phyloP scores from a whole-genome alignment of 2,113 vertebrate species.

The Pseudorhombus dupliciocellatus region DNA sequence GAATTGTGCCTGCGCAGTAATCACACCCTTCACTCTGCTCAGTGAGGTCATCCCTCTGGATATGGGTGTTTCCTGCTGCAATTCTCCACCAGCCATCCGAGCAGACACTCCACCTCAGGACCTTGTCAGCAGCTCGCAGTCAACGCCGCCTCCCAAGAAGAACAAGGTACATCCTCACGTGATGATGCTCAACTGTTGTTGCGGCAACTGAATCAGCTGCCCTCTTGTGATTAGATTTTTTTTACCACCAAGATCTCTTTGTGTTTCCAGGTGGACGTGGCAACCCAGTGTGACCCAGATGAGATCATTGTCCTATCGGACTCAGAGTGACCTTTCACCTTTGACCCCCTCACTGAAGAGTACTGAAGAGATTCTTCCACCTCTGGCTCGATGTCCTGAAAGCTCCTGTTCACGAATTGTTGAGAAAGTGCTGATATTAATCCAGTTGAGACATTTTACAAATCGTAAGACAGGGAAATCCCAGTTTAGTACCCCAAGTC shows the following conservation, averaged over 20 bases:
- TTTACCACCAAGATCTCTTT: background rate
- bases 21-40: background rate
- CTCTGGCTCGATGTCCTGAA: background rate
- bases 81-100: constrained; percentile 54
- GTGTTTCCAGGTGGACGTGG: constrained; percentile 83
- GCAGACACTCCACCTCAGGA: constrained; percentile 60
- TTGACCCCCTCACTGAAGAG: background rate
- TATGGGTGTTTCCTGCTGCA: constrained; percentile 64
- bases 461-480: background rate
- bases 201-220: no score
- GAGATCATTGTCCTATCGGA: constrained; percentile 91
- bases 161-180: constrained; percentile 54
- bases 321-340: constrained; percentile 78
- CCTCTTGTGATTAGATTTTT: no score
- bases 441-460: background rate
- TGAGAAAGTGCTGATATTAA: background rate
- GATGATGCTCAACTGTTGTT: no score
- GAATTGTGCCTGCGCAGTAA: background rate
- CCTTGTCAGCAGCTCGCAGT: constrained; percentile 82
- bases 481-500: background rate
- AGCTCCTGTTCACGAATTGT: background rate
- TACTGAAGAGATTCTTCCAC: background rate
- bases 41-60: constrained; percentile 75
- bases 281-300: constrained; percentile 89
- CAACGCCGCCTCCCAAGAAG: constrained; percentile 79